Conservation (phyloP, 2,888 invertebrate species). For the Rotaria macrura region DNA sequence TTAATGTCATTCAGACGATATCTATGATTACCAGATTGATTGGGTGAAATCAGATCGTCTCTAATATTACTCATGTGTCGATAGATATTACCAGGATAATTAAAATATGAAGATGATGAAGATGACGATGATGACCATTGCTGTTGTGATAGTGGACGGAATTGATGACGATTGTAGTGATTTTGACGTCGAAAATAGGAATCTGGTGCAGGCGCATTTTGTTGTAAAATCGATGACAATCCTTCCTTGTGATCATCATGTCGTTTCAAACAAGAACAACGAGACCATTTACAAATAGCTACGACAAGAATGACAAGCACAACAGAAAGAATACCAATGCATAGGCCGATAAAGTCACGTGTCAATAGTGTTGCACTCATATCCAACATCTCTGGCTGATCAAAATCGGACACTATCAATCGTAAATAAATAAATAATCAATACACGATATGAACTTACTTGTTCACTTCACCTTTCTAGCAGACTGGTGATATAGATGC, state of each 20-base stretch:
- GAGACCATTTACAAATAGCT: slow-evolving; percentile 11
- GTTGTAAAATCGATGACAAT: not conserved
- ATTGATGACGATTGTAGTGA: too few species aligned
- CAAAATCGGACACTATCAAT: not conserved
- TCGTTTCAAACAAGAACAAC: not conserved
- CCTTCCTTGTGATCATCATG: not conserved
- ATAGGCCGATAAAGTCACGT: not conserved
- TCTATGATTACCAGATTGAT: not conserved
- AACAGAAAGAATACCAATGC: not conserved
- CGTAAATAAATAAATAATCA: not conserved
- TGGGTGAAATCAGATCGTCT: not conserved
- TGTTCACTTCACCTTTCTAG: not conserved
- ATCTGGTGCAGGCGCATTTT: not conserved
- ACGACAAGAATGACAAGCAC: not conserved
- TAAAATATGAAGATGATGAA: not conserved
- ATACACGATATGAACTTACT: not conserved
- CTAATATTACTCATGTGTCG: not conserved
- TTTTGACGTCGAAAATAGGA: not conserved
- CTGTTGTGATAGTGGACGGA: too few species aligned
- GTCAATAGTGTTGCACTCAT: not conserved
- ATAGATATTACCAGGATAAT: not conserved
- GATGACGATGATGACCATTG: not conserved
- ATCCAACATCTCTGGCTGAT: not conserved
- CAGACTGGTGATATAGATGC: not conserved
- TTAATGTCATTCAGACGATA: not conserved